Base-by-base conservation (phyloP, 2,113 vertebrate species). In the Ibidorhyncha struthersii region DNA sequence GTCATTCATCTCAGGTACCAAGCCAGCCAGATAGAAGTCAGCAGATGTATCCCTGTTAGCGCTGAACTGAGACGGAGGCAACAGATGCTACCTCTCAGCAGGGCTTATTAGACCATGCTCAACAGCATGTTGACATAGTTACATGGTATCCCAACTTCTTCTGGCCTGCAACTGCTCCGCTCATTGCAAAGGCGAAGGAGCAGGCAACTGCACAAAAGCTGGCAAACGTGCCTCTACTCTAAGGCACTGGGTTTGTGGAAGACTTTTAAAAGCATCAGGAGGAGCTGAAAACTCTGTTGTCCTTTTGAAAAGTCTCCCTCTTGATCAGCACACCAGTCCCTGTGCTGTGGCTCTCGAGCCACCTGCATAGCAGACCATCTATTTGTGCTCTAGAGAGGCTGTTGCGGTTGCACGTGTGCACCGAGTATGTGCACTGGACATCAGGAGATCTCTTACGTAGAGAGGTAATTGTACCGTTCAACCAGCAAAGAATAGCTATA, bases 31-130 rank as follows among this genome's bases (percentile, higher is more conserved):
- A 91, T 74, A 74, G 29, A 80, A 89, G 62, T 90, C 58, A 91
- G 93, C 74, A 87, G 70, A 87, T 18, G 41, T 70, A 91, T n/a
- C 65, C 49, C 58, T 93, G 43, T 72, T 90, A 65, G 56, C 4
- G 1, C 61, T 84, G 79, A 90, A 80, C 84, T 85, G 87, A 85
- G 84, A 88, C 1, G 25, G 62, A 90, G 50, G 53, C 67, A 94
- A 72, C 84, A 95, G 66, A 93, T 90, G 87, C 74, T 94, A 12
- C 49, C 92, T 90, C 96, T 97, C 93, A 93, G 62, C 92, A 85
- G 41, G 78, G 62, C 70, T 96, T 91, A 86, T 88, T 80, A 94
- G 74, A 53, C 92, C 62, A 66, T 41, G 62, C 66, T 59, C 82
- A 85, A 9, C 36, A 56, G 49, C 70, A 77, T 58, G 53, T 53